Base-by-base conservation (phyloP, 2,797 vertebrate species). In the Acanthurus tractus region DNA sequence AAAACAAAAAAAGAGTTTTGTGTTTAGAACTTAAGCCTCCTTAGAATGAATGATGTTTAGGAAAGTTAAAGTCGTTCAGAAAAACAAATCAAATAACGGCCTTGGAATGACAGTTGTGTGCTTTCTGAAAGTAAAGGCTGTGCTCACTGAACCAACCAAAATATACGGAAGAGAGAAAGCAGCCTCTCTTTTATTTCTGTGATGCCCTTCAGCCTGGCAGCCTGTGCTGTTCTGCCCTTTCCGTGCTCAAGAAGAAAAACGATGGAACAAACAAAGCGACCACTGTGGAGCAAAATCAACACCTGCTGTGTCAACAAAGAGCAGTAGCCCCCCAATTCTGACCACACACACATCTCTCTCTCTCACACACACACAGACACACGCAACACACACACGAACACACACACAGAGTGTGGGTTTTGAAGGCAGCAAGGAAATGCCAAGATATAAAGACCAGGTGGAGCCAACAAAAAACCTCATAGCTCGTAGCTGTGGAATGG, bases 241-340 rank as follows among this genome's bases (percentile, higher is more conserved):
- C 76, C 70, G 55, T 63, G 68, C 63, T 55, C 53, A 65, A 76
- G 69, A 72, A 76, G 84, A 82, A 86, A 67, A 65, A 85, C 91
- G 78, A 75, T 78, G 83, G 83, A 81, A 83, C 84, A 87, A 90
- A 94, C 92, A 94, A 93, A 93, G 88, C 50, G 40, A 66, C 84
- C 78, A 78, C 87, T 91, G 86, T 92, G 83, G 67, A 90, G 81
- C 78, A 78, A 89, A 88, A 91, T 92, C 87, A 89, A 91, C 93
- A 93, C 90, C 90, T 92, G 90, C 90, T 94, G 92, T 90, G 86
- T 93, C 87, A 93, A 94, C 89, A 93, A 74, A 86, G 83, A 74
- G 59, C 63, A 58, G 65, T 18, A 53, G 62, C 63, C 65, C 77
- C 38, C 76, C 63, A 50, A 56, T 73, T 73, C 63, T 56, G 57